These are phyloP conservation scores for Taurulus bubalis DNA, from an alignment of 2,113 vertebrate genomes.

Conservation along the genomic window DNA sequence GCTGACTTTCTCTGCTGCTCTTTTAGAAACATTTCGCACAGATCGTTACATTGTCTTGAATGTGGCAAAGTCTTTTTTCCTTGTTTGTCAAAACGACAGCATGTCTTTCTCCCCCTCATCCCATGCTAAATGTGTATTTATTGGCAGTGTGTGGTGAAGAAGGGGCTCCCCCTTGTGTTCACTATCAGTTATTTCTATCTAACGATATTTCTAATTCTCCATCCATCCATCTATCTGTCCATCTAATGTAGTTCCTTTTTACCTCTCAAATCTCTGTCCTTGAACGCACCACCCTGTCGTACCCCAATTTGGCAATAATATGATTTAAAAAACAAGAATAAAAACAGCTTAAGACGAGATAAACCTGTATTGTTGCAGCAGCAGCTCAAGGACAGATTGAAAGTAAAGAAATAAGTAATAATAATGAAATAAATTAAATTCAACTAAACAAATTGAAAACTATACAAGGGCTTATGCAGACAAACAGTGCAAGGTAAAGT, in stretches of 20 bases:
- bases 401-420: background rate
- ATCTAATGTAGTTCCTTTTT: background rate
- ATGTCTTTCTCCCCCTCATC: background rate
- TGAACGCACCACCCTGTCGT: background rate
- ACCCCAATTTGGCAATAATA: background rate
- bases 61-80: background rate
- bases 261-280: background rate
- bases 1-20: background rate
- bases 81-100: background rate
- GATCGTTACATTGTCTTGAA: background rate
- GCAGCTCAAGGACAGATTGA: too few relatives aligned
- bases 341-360: background rate
- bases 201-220: too few relatives aligned
- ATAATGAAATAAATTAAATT: background rate
- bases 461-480: background rate
- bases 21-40: background rate
- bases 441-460: background rate
- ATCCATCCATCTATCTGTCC: background rate
- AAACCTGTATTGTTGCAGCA: background rate
- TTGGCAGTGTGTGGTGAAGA: conserved; percentile 4
- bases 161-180: conserved; percentile 46
- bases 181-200: background rate
- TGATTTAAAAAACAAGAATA: background rate
- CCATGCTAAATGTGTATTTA: background rate
- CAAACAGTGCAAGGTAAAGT: background rate